These are phyloP conservation scores for Chaenodraco wilsoni DNA, from an alignment of 2,797 vertebrate species.

Conservation along the genomic window DNA sequence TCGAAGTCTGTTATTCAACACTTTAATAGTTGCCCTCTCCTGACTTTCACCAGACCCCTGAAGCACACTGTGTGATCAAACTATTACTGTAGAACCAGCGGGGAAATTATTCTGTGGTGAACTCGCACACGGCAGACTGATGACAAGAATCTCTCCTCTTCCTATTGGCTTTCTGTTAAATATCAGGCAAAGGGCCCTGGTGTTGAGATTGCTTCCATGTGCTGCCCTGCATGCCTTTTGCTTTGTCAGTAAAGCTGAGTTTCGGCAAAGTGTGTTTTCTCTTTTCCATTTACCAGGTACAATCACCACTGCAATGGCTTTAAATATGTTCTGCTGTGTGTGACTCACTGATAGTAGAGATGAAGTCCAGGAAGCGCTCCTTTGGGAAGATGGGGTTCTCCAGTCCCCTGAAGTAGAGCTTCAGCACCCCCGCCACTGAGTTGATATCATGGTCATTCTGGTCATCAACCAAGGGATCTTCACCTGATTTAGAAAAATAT, in stretches of 20 bases:
- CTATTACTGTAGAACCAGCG: slow-evolving; percentile 47
- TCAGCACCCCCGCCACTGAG: slow-evolving; percentile 96
- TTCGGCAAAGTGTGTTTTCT: slow-evolving; percentile 28
- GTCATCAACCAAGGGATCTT: slow-evolving; percentile 95
- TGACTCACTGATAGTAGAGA: slow-evolving; percentile 96
- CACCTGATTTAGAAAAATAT: slow-evolving; percentile 82
- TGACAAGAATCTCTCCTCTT: slow-evolving; percentile 38
- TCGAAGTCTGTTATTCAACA: slow-evolving; percentile 38
- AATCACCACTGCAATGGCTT: slow-evolving; percentile 8
- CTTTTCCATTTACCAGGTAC: slow-evolving; percentile 1
- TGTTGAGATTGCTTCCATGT: slow-evolving; percentile 73
- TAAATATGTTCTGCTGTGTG: slow-evolving; percentile 23
- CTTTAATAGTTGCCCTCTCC: slow-evolving; percentile 44
- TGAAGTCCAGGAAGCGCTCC: slow-evolving; percentile 97
- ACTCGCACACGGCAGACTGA: slow-evolving; percentile 41
- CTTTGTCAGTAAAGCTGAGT: slow-evolving; percentile 25
- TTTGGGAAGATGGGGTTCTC: slow-evolving; percentile 98
- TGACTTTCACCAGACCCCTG: slow-evolving; percentile 35
- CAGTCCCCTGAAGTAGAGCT: slow-evolving; percentile 97
- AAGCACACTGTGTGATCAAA: slow-evolving; percentile 44
- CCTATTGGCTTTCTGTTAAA: slow-evolving; percentile 50
- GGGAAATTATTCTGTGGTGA: slow-evolving; percentile 51
- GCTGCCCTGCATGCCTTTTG: slow-evolving; percentile 38
- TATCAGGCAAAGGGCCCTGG: slow-evolving; percentile 41
- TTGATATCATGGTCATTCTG: slow-evolving; percentile 97